A percentile compares a stretch with the other conserved stretches of the same genome.
Conservation (phyloP, 2,888 invertebrate species). For the Galerucella nymphaeae region DNA sequence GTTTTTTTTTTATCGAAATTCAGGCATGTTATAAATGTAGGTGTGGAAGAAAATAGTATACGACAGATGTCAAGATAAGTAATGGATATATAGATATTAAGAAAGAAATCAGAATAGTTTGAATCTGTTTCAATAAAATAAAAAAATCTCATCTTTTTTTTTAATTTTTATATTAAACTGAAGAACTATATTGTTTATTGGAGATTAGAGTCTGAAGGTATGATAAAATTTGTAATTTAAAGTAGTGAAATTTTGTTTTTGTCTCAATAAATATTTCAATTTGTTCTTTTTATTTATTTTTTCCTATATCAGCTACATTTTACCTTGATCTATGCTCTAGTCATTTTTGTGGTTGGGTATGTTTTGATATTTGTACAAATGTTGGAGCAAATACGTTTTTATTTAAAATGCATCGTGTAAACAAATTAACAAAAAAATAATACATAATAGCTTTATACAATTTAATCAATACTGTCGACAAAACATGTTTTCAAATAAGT, state of each 20-base stretch:
- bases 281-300: too few relatives aligned
- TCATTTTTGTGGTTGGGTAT: too few relatives aligned
- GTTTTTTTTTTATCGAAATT: neutral
- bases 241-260: too few relatives aligned
- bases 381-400: constrained; percentile 19
- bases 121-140: neutral
- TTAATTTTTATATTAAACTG: too few relatives aligned
- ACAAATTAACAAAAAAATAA: constrained; percentile 30
- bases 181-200: too few relatives aligned
- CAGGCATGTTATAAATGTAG: neutral
- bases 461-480: constrained; percentile 27
- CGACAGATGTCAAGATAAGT: constrained; percentile 1
- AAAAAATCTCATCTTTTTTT: neutral
- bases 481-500: constrained; percentile 4
- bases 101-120: neutral
- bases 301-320: too few relatives aligned
- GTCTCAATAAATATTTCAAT: too few relatives aligned
- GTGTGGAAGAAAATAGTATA: constrained; percentile 8
- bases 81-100: neutral
- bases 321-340: too few relatives aligned
- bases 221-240: too few relatives aligned
- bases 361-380: neutral
- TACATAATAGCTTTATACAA: constrained; percentile 31
- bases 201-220: too few relatives aligned
- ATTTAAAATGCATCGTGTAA: constrained; percentile 29